A percentile compares a stretch with the other conserved stretches of the same genome.
phyloP scores from a whole-genome alignment of 2,797 vertebrate species.

The Emydoidea blandingii region DNA sequence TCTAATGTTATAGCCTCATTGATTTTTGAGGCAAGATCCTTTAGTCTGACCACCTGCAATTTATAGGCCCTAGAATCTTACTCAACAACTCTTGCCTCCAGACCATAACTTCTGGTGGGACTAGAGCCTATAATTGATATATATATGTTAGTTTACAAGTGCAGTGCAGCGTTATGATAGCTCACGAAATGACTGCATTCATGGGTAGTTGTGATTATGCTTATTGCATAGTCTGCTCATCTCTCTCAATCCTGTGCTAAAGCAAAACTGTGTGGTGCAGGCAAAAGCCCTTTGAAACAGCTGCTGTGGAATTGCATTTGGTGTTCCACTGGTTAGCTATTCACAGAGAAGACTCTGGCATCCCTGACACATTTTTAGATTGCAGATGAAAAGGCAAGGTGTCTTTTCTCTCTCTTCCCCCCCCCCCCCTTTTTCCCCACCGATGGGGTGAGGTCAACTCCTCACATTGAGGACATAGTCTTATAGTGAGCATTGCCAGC shows the following conservation, averaged over 20 bases:
- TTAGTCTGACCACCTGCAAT: background rate
- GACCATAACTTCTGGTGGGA: accelerated
- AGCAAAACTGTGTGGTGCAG: background rate
- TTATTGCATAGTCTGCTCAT: background rate
- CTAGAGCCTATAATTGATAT: accelerated
- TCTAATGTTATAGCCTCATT: accelerated
- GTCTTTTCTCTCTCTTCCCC: accelerated
- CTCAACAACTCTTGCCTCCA: background rate
- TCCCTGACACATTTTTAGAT: accelerated
- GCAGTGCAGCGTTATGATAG: background rate
- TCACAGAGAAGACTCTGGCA: background rate
- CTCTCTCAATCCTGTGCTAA: background rate
- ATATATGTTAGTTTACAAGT: background rate
- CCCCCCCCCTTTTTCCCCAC: too few relatives aligned
- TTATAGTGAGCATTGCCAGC: accelerated
- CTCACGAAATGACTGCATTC: background rate
- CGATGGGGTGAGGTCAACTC: background rate
- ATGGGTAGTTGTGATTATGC: background rate
- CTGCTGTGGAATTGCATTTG: background rate
- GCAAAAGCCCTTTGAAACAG: background rate
- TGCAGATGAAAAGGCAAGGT: background rate
- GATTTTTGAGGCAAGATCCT: background rate
- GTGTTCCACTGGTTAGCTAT: background rate
- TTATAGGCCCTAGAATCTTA: accelerated
- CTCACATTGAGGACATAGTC: background rate